Conservation (phyloP, 2,113 vertebrate species). For the Passer domesticus region DNA sequence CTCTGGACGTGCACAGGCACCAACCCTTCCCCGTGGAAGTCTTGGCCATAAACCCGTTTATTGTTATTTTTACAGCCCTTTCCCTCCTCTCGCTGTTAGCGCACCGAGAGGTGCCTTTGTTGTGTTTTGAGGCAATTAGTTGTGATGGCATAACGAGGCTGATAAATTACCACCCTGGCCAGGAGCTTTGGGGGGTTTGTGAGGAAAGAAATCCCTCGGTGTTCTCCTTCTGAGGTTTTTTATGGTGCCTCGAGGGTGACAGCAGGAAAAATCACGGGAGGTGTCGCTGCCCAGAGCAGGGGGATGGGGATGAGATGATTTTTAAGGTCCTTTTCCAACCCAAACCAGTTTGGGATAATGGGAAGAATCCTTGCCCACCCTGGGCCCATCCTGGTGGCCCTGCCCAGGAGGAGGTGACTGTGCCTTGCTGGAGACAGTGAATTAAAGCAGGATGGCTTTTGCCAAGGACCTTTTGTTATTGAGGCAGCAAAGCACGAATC, state of each 20-base stretch:
- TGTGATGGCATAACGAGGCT: neutral
- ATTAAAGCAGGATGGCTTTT: neutral
- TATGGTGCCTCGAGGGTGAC: accelerated
- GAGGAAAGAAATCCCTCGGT: neutral
- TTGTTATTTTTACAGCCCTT: neutral
- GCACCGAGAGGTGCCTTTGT: neutral
- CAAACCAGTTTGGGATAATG: neutral
- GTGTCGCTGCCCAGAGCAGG: too few species aligned
- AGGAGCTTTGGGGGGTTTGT: neutral
- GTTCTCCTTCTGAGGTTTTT: neutral
- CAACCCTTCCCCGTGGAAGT: neutral
- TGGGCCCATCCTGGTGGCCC: accelerated
- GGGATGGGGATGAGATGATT: neutral
- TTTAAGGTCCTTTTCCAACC: neutral
- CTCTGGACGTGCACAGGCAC: neutral
- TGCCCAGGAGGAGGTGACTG: neutral
- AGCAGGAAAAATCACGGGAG: accelerated
- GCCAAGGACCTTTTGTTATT: neutral
- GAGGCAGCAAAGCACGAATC: neutral
- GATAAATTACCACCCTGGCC: neutral
- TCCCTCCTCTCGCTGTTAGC: neutral
- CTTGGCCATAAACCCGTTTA: neutral
- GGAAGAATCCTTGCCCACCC: accelerated
- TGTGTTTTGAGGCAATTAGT: neutral
- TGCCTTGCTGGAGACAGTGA: neutral